Evolutionary conservation across 1,140 invertebrate genomes (phyloP).

Genomic region (Drosophila kikkawai): DNA sequence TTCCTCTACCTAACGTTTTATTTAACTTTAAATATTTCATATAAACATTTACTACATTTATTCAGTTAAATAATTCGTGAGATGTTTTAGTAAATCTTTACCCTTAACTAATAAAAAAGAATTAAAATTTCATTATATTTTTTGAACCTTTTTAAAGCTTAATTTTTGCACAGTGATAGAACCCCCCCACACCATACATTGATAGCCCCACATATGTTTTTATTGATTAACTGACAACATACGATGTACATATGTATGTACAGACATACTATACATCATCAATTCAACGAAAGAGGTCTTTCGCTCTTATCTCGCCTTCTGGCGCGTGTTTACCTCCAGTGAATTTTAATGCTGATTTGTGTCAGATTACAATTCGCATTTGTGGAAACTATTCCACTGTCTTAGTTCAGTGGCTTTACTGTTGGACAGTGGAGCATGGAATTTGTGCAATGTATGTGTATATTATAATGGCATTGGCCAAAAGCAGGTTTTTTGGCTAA

Average conservation of each 20-base stretch:
- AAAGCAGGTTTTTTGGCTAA: constrained; percentile 27
- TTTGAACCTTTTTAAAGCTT: background rate
- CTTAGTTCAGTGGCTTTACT: constrained; percentile 15
- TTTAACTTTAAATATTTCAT: background rate
- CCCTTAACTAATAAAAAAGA: background rate
- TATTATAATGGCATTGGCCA: constrained; percentile 30
- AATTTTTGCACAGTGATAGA: background rate
- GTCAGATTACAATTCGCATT: constrained; percentile 30
- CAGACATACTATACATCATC: constrained; percentile 13
- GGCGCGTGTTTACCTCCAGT: constrained; percentile 71
- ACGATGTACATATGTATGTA: constrained; percentile 45
- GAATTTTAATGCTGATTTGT: constrained; percentile 53
- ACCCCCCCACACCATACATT: constrained; percentile 7
- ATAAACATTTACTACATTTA: background rate
- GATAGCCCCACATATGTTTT: constrained; percentile 11
- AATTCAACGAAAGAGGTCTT: constrained; percentile 63
- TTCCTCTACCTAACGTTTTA: background rate
- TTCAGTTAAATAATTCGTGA: background rate
- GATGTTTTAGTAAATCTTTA: background rate
- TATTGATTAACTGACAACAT: constrained; percentile 62
- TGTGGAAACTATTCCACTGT: constrained; percentile 34
- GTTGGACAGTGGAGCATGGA: constrained; percentile 27
- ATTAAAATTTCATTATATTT: background rate
- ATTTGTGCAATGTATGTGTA: constrained; percentile 28
- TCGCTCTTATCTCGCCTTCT: constrained; percentile 61